These are phyloP conservation scores for Macrocentrus cingulum DNA, from an alignment of 1,140 invertebrate genomes.

Conservation along the genomic window DNA sequence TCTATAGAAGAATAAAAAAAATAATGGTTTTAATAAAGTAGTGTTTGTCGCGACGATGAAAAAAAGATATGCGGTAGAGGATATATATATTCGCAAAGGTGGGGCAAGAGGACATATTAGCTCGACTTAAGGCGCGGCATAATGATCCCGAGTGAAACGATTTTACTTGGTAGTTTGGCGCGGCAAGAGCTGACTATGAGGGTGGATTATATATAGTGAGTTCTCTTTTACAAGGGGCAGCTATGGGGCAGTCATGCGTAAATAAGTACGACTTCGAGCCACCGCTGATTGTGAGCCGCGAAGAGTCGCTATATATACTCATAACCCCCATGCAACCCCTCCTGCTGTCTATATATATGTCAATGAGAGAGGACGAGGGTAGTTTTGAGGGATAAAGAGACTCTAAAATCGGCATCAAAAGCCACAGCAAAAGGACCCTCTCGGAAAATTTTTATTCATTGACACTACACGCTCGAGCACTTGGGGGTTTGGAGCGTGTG, in stretches of 20 bases:
- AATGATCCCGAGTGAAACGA: conserved; percentile 52
- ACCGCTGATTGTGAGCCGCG: conserved; percentile 51
- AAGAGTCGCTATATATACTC: conserved; percentile 24
- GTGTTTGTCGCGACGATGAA: conserved; percentile 36
- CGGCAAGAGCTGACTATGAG: neutral
- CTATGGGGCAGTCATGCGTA: conserved; percentile 46
- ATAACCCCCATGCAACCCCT: conserved; percentile 19
- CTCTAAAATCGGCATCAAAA: conserved; percentile 54
- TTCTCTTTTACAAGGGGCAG: conserved; percentile 27
- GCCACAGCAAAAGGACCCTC: conserved; percentile 38
- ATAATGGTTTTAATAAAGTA: conserved; percentile 56
- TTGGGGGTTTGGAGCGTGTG: conserved; percentile 8
- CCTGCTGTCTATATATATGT: conserved; percentile 20
- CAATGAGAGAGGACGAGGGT: conserved; percentile 13
- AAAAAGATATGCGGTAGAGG: conserved; percentile 18
- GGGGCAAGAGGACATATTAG: conserved; percentile 51
- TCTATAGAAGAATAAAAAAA: too few relatives aligned
- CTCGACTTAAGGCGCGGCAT: conserved; percentile 58
- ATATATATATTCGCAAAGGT: conserved; percentile 37
- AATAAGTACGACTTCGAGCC: conserved; percentile 53
- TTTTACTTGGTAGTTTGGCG: conserved; percentile 27
- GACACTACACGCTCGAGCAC: conserved; percentile 52
- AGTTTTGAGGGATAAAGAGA: conserved; percentile 1
- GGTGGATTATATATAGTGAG: neutral
- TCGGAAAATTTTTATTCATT: conserved; percentile 59